Base-by-base conservation (phyloP, 2,797 vertebrate genomes). In the Rhinella marina region DNA sequence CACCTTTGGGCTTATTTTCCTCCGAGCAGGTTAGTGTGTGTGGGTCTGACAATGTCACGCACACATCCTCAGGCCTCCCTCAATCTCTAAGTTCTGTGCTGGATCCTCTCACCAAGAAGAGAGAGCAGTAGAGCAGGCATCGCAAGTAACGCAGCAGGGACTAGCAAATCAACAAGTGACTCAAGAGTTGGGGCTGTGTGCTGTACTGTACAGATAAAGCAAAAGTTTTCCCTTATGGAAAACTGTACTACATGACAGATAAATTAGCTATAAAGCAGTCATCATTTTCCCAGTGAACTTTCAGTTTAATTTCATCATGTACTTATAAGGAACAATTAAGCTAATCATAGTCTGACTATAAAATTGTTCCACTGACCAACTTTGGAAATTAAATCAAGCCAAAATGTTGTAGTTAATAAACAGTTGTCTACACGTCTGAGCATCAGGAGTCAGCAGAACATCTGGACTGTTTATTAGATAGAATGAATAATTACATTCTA, bases 251-350 rank as follows among this genome's bases (percentile, higher is more conserved):
- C n/a, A 29, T n/a, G 16, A 10, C 56, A 76, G 57, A 77, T 85
- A 76, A 7, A 61, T 7, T n/a, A 62, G 41, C 59, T n/a, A 85
- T 64, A 85, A 77, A 85, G 72, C 70, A 50, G 29, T 57, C 83
- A 85, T 48, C 12, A n/a, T 76, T 50, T 76, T 25, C 52, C 50
- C 17, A 76, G 19, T 73, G 54, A 84, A 62, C 92, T 52, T 93
- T 94, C 92, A 91, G 89, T 91, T 91, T 92, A 92, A 84, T 90
- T 83, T 90, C 91, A 84, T 92, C 92, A 90, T 93, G 92, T 91
- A 93, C 94, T 93, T 96, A 94, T 93, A 95, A 92, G 94, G 94
- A 95, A 93, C 94, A 94, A 93, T 95, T 94, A 93, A 92, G 90
- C 93, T 93, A 92, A 94, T 93, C 79, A 89, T 90, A 89, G 90